phyloP scores from a whole-genome alignment of 2,113 vertebrate genomes.

The Sakesphorus luctuosus region DNA sequence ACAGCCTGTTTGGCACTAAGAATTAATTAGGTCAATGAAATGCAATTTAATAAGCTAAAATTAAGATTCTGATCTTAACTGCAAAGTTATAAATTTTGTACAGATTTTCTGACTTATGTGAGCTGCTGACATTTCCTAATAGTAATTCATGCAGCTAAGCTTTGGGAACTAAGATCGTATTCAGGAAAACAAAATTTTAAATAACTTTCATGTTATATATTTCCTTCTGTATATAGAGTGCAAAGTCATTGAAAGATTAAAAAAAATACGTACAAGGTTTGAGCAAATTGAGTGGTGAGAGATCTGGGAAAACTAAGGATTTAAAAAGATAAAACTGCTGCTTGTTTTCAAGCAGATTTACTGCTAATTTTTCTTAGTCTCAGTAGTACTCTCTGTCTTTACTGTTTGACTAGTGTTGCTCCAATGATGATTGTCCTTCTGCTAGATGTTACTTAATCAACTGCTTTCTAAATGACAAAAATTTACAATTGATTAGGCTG shows the following conservation, averaged over 20 bases:
- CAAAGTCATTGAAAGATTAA: background rate
- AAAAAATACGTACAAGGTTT: background rate
- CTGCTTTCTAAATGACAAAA: constrained; percentile 44
- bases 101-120: background rate
- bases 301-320: background rate
- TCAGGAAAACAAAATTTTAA: constrained; percentile 3
- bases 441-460: constrained; percentile 32
- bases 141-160: background rate
- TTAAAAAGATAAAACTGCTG: background rate
- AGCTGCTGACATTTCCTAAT: background rate
- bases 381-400: background rate
- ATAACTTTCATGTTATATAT: background rate
- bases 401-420: constrained; percentile 2
- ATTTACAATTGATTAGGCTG: constrained; percentile 73
- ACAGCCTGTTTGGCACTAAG: background rate
- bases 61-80: constrained; percentile 7
- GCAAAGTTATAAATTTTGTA: background rate
- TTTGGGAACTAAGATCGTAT: background rate
- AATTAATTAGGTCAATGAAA: constrained; percentile 46
- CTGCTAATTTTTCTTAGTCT: background rate
- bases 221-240: background rate
- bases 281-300: background rate
- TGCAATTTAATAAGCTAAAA: background rate
- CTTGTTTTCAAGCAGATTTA: background rate
- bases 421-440: background rate